Evolutionary conservation across 2,888 invertebrate genomes (phyloP), one percentile per base, ranked within the genome.

Genomic region (Andricus quercusramuli): DNA sequence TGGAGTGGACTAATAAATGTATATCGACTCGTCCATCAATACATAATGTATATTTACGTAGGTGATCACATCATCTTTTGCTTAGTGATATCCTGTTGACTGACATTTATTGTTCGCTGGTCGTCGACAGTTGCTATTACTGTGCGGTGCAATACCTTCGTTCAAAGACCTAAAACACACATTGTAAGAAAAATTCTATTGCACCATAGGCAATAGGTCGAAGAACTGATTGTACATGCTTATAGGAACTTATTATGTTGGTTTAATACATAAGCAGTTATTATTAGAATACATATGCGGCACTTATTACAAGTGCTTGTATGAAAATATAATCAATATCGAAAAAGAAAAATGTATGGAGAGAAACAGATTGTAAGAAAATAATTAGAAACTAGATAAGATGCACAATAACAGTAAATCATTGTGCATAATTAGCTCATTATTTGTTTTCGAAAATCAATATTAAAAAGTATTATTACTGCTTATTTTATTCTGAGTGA

Each of bases 61-160:
- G 13, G n/a, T 11, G 47, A 70, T 70, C 74, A 51, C 56, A 29
- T 56, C 20, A 51, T 32, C 32, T 51, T 56, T 74, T 56, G 74
- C 8, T n/a, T 51, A 51, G 29, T 62, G 62, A 62, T 15, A 62
- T 2, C 11, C n/a, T 32, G 29, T 74, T 51, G 56, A 17, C 32
- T 74, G 74, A 74, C 74, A 74, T 74, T 74, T 74, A 74, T 74
- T 56, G 51, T 2, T 56, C 32, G 51, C 32, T 70, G 25, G 25
- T 29, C 51, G 29, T 51, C 29, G 29, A 32, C 29, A 51, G 29
- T 51, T 74, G 51, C 56, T 56, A 74, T 56, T 37, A 74, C 32
- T 51, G n/a, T 56, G 32, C 37, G 37, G 32, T 74, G 56, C 74
- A 74, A 74, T 74, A 74, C 56, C 74, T 32, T 56, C 56, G n/a